A percentile compares a stretch with the other conserved stretches of the same genome.
Evolutionary conservation across 2,888 invertebrate genomes (phyloP).

Genomic region (Steinernema scapterisci): DNA sequence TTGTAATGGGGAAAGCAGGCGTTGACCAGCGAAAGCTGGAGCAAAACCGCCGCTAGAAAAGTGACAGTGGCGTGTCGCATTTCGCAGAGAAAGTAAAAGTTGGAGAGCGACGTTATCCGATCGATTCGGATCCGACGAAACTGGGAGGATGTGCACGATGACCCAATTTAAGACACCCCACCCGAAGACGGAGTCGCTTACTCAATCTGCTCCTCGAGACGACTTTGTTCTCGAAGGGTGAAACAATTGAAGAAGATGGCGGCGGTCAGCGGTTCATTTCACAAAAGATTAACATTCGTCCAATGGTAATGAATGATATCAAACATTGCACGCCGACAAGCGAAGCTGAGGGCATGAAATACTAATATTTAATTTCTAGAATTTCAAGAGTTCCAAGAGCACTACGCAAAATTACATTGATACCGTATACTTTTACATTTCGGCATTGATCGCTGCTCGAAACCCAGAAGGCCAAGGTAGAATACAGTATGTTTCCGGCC

Average conservation of each 20-base stretch:
- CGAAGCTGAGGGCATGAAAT: too few relatives aligned
- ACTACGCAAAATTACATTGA: too few relatives aligned
- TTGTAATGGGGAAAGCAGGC: constrained; percentile 53
- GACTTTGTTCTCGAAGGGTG: constrained; percentile 17
- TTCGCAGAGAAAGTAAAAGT: constrained; percentile 18
- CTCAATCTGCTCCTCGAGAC: constrained; percentile 28
- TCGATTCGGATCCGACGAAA: constrained; percentile 11
- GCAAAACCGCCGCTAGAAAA: not conserved
- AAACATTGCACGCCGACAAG: too few relatives aligned
- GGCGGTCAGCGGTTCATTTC: not conserved
- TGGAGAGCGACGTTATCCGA: constrained; percentile 19
- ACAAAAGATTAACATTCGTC: not conserved
- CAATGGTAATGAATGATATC: too few relatives aligned
- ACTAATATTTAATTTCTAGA: too few relatives aligned
- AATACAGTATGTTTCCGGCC: too few relatives aligned
- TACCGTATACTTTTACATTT: too few relatives aligned
- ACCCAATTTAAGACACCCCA: constrained; percentile 29
- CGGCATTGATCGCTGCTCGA: too few relatives aligned
- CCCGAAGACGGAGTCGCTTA: constrained; percentile 14
- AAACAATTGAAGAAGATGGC: constrained; percentile 24
- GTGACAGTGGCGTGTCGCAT: constrained; percentile 23
- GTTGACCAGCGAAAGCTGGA: not conserved
- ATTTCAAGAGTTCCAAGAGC: too few relatives aligned
- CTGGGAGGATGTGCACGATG: constrained; percentile 25
- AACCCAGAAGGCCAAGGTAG: too few relatives aligned